Evolutionary conservation across 2,797 vertebrate species (phyloP).

Genomic region (Chelon auratus): DNA sequence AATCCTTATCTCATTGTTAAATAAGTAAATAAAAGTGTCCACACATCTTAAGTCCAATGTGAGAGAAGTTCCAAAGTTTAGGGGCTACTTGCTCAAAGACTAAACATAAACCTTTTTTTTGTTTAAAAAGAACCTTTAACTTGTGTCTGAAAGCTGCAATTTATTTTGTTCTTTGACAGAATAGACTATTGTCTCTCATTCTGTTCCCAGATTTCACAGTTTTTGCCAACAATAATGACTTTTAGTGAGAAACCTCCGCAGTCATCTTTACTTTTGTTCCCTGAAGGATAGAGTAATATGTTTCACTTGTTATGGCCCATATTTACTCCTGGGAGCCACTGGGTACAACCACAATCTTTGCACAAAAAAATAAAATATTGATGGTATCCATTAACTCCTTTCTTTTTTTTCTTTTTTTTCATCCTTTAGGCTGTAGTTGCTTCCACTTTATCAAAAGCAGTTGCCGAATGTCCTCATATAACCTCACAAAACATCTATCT

Average conservation of each 20-base stretch:
- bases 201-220: constrained; percentile 4
- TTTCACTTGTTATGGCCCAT: constrained; percentile 13
- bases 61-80: no score
- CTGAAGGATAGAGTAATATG: constrained; percentile 21
- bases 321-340: constrained; percentile 19
- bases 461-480: background rate
- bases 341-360: constrained; percentile 12
- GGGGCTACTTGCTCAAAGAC: no score
- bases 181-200: background rate
- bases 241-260: constrained; percentile 5
- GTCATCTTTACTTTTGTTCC: constrained; percentile 20
- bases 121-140: background rate
- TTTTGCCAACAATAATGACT: constrained; percentile 1
- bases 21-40: no score
- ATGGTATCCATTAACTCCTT: background rate
- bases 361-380: constrained; percentile 43
- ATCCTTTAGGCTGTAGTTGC: constrained; percentile 4
- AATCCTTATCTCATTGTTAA: no score
- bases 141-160: constrained; percentile 11
- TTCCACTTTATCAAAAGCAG: background rate
- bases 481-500: constrained; percentile 13
- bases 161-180: background rate
- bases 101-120: no score
- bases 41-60: no score
- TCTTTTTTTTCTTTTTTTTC: background rate